Conservation (phyloP, 2,797 vertebrate genomes). For the Phoxinus dragarum region DNA sequence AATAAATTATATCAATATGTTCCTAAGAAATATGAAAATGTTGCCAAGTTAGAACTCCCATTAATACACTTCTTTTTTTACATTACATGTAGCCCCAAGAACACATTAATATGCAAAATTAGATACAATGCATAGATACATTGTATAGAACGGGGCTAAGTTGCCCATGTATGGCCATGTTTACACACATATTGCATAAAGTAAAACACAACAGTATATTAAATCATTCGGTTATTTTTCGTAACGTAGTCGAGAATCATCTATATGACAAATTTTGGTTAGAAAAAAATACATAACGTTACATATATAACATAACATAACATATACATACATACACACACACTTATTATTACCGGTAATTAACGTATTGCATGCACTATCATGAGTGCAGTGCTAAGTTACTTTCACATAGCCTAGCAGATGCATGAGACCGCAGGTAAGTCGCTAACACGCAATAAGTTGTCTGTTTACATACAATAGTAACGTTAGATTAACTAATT, state of each 20-base stretch:
- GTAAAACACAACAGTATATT: too few relatives aligned
- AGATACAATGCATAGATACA: not conserved
- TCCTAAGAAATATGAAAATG: not conserved
- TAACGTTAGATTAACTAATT: not conserved
- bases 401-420: not conserved
- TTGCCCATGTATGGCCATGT: not conserved
- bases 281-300: too few relatives aligned
- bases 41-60: not conserved
- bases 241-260: too few relatives aligned
- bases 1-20: not conserved
- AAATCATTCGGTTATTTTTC: too few relatives aligned
- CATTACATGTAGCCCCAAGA: not conserved
- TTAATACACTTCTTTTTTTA: not conserved
- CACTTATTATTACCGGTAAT: not conserved
- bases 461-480: not conserved
- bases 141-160: not conserved
- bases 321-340: too few relatives aligned
- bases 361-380: not conserved
- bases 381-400: not conserved
- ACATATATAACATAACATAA: too few relatives aligned
- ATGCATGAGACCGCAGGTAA: constrained; percentile 29
- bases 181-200: too few relatives aligned
- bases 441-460: not conserved
- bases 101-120: not conserved
- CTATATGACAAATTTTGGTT: too few relatives aligned